Evolutionary conservation across 2,888 invertebrate genomes (phyloP).

Genomic region (Zele albiditarsus): DNA sequence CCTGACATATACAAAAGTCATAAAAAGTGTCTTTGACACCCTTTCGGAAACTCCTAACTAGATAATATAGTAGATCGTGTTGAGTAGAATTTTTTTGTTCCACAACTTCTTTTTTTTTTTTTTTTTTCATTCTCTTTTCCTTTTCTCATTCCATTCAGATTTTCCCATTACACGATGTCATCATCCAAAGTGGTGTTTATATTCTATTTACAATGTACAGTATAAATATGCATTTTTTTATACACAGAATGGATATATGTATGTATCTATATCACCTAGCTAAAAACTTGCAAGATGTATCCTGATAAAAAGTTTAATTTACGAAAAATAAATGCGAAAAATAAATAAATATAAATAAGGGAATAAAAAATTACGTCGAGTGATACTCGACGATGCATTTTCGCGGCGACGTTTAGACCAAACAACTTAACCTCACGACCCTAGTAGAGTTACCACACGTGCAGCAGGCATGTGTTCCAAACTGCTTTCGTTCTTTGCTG

Average conservation of each 20-base stretch:
- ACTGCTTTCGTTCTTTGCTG: constrained; percentile 21
- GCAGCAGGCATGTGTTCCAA: constrained; percentile 28
- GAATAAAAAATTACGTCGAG: not conserved
- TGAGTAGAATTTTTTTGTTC: not conserved
- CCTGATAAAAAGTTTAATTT: not conserved
- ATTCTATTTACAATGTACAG: not conserved
- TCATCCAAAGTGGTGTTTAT: not conserved
- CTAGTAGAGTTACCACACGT: constrained; percentile 26
- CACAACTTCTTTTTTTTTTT: no score
- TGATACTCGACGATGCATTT: constrained; percentile 4
- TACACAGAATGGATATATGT: not conserved
- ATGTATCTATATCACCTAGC: not conserved
- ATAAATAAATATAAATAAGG: not conserved
- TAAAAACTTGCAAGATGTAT: not conserved
- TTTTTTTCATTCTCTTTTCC: no score
- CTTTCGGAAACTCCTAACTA: not conserved
- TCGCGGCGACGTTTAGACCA: constrained; percentile 21
- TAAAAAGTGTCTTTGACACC: not conserved
- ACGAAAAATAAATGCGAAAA: not conserved
- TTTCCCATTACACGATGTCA: not conserved
- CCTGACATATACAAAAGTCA: not conserved
- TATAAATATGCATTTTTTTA: not conserved
- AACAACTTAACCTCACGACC: constrained; percentile 24
- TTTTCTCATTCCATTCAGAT: not conserved
- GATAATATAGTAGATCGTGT: not conserved